Percentiles rank a stretch among this genome's conserved stretches.
These are phyloP conservation scores for Serinus canaria DNA, from an alignment of 2,113 vertebrate genomes.

Conservation along the genomic window DNA sequence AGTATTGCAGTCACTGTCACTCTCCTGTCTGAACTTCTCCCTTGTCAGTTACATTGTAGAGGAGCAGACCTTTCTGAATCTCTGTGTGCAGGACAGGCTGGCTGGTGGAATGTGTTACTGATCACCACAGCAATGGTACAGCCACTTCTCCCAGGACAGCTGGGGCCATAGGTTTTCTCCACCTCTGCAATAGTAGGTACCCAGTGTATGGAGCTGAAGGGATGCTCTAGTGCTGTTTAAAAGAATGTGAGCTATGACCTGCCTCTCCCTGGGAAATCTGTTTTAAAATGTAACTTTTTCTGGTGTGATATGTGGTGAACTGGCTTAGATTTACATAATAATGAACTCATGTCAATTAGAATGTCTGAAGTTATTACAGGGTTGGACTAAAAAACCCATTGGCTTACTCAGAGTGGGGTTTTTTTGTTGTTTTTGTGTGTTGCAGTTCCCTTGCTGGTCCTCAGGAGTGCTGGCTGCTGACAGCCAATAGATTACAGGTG, in stretches of 20 bases:
- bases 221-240: neutral
- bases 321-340: neutral
- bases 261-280: neutral
- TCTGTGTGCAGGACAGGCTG: neutral
- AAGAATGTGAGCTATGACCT: neutral
- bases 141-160: neutral
- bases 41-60: neutral
- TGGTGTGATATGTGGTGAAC: neutral
- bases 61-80: neutral
- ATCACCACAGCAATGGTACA: neutral
- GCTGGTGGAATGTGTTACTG: neutral
- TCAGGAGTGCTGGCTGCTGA: constrained; percentile 94
- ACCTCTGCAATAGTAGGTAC: neutral
- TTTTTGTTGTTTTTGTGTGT: constrained; percentile 9
- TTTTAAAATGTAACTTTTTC: neutral
- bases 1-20: neutral
- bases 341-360: neutral
- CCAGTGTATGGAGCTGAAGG: neutral
- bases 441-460: constrained; percentile 86
- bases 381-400: neutral
- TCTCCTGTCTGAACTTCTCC: neutral
- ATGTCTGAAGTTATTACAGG: neutral
- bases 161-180: neutral
- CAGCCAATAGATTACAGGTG: constrained; percentile 84
- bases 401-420: neutral